These are phyloP conservation scores for Anastatus disparis DNA, from an alignment of 1,140 invertebrate genomes.

Conservation along the genomic window DNA sequence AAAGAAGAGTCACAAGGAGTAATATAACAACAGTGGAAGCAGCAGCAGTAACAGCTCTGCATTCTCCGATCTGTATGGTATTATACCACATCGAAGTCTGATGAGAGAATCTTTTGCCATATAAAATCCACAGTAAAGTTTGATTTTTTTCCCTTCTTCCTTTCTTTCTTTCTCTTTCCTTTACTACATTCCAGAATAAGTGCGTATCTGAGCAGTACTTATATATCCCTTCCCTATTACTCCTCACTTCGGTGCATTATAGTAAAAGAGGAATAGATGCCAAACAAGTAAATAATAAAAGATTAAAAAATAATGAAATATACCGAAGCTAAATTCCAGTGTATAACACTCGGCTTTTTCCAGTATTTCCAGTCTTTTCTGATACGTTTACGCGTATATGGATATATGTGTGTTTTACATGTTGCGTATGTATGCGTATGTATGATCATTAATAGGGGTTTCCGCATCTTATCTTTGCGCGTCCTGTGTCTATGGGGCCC, in stretches of 20 bases:
- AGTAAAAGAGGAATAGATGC: background rate
- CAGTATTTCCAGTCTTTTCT: conserved; percentile 49
- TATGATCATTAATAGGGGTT: conserved; percentile 42
- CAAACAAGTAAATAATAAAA: too few relatives aligned
- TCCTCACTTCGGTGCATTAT: background rate
- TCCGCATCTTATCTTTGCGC: conserved; percentile 4
- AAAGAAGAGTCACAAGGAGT: too few relatives aligned
- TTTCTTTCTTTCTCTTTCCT: background rate
- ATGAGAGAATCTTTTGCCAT: too few relatives aligned
- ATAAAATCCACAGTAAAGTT: too few relatives aligned
- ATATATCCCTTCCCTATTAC: background rate
- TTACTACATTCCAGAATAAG: background rate
- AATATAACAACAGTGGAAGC: too few relatives aligned
- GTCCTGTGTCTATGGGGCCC: background rate
- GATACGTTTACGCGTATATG: too few relatives aligned
- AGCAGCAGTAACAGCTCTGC: too few relatives aligned
- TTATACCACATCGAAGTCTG: too few relatives aligned
- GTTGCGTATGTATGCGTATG: too few relatives aligned
- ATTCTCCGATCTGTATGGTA: too few relatives aligned
- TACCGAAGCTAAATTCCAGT: conserved; percentile 46
- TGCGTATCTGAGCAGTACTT: too few relatives aligned
- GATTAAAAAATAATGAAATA: conserved; percentile 38
- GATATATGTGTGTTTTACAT: too few relatives aligned
- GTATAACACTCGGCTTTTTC: conserved; percentile 38
- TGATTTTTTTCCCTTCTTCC: background rate